Evolutionary conservation across 1,140 invertebrate species (phyloP).

Genomic region (Camponotus vicinus): DNA sequence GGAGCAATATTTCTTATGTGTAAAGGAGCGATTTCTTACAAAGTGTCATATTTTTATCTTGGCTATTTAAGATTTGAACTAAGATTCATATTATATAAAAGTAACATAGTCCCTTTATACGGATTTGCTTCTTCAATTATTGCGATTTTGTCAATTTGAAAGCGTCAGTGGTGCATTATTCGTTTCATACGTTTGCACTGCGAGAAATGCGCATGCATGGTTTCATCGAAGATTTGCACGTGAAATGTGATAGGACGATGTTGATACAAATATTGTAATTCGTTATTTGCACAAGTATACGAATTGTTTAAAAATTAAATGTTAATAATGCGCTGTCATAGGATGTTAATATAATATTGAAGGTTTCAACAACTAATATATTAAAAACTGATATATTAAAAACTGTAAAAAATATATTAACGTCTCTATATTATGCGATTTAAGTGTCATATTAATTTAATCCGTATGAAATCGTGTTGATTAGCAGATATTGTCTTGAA

Average conservation of each 20-base stretch:
- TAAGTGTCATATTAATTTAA: not conserved
- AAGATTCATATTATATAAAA: not conserved
- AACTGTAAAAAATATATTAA: not conserved
- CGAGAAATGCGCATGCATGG: constrained; percentile 39
- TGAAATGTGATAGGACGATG: constrained; percentile 18
- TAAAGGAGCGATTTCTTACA: no score
- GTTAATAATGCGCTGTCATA: constrained; percentile 1
- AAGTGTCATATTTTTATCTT: not conserved
- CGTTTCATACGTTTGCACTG: constrained; percentile 40
- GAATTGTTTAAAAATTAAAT: constrained; percentile 19
- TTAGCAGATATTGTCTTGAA: not conserved
- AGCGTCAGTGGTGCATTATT: constrained; percentile 30
- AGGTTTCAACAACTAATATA: not conserved
- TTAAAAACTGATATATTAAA: not conserved
- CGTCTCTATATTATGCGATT: not conserved
- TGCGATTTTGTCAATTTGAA: constrained; percentile 1
- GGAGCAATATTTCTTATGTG: not conserved
- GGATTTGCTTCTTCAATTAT: constrained; percentile 33
- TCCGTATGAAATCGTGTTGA: not conserved
- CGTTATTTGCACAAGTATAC: constrained; percentile 12
- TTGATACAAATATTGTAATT: constrained; percentile 11
- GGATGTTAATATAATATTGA: constrained; percentile 3
- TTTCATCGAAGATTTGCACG: constrained; percentile 39
- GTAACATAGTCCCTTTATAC: not conserved
- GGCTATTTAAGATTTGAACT: not conserved